Percentiles rank a stretch among this genome's conserved stretches.
These are phyloP conservation scores for Tigriopus japonicus DNA, from an alignment of 1,140 invertebrate genomes.

Conservation along the genomic window DNA sequence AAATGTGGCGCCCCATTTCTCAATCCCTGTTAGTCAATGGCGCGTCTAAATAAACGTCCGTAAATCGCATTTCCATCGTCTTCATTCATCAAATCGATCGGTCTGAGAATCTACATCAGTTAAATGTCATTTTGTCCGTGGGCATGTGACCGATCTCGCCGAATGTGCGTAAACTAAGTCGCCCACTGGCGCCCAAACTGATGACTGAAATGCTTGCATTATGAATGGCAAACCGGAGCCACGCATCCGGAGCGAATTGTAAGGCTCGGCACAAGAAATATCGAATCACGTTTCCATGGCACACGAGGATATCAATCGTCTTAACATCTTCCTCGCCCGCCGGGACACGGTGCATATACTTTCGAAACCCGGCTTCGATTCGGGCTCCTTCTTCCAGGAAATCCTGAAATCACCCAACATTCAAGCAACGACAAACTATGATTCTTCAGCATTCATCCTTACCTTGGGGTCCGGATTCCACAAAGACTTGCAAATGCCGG, in stretches of 20 bases:
- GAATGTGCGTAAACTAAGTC: not conserved
- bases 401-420: slow-evolving; percentile 40
- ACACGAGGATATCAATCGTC: slow-evolving; percentile 77
- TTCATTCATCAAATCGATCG: too few relatives aligned
- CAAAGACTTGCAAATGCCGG: slow-evolving; percentile 32
- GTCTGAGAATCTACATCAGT: not conserved
- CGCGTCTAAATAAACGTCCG: too few relatives aligned
- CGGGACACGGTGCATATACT: slow-evolving; percentile 76
- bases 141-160: slow-evolving; percentile 4
- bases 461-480: slow-evolving; percentile 8
- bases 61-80: too few relatives aligned
- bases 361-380: slow-evolving; percentile 89
- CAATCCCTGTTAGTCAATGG: too few relatives aligned
- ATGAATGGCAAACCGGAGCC: slow-evolving; percentile 74
- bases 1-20: too few relatives aligned
- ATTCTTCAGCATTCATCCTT: not conserved
- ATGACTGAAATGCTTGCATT: slow-evolving; percentile 88
- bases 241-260: slow-evolving; percentile 92
- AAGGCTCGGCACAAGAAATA: slow-evolving; percentile 91
- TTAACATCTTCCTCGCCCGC: slow-evolving; percentile 50
- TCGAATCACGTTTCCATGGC: slow-evolving; percentile 94
- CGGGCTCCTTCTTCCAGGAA: slow-evolving; percentile 79
- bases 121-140: not conserved
- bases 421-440: not conserved
- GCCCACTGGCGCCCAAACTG: slow-evolving; percentile 57